Base-by-base conservation (phyloP, 2,797 vertebrate species). In the Allobates femoralis region DNA sequence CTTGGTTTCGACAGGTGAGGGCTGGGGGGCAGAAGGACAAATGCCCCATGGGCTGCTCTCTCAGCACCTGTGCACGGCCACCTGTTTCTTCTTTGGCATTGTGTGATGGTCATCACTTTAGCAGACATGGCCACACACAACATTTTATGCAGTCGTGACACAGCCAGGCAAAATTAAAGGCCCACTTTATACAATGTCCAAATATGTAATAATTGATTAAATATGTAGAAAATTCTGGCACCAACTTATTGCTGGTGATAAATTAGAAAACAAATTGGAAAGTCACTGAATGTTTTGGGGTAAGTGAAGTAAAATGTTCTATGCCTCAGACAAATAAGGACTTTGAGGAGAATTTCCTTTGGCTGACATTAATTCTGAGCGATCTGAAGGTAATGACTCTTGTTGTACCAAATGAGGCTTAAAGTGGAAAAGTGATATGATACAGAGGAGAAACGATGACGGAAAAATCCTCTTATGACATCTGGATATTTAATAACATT, bases 401-500 rank as follows among this genome's bases (percentile, higher is more conserved):
- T 80, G 58, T 62, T 66, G 60, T 81, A 81, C 28, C 62, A 81
- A 53, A 67, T 67, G 46, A 81, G 41, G 79, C 62, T 81, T 67
- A 81, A 67, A 81, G 79, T 66, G 62, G 64, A 67, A 81, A 81
- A 81, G 53, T 26, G 46, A 51, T 81, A 67, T 30, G 79, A 66
- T 51, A 81, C 26, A 81, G 79, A 66, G 26, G 67, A 67, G 46
- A 67, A 56, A n/a, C 19, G 60, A 66, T 67, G 37, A 81, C 62
- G 46, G 62, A 51, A 81, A 81, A 81, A 81, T 67, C 79, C 62
- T 81, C 79, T 81, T 67, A 81, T 67, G 79, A 81, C 58, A 81
- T 81, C 60, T 67, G 62, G 79, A 81, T 81, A 81, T 81, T 81
- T 81, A 81, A 81, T 81, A 66, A 66, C 78, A 60, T 60, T 58